Conservation (phyloP, 1,140 invertebrate species). For the Cydia amplana region DNA sequence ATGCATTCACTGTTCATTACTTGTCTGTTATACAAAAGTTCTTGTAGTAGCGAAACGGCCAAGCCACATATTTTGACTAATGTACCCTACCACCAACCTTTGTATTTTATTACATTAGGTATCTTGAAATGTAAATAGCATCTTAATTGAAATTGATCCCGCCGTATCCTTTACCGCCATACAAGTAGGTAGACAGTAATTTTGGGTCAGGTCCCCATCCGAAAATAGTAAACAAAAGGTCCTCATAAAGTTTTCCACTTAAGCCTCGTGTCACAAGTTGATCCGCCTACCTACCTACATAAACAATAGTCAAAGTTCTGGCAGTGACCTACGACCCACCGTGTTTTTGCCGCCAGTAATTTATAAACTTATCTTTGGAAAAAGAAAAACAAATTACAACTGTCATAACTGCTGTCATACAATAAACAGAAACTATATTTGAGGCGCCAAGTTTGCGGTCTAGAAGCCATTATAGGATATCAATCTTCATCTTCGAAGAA, state of each 20-base stretch:
- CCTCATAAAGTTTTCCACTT: slow-evolving; percentile 52
- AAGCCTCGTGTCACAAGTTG: slow-evolving; percentile 43
- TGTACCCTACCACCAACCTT: too few relatives aligned
- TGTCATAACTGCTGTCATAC: slow-evolving; percentile 18
- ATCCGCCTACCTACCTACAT: slow-evolving; percentile 44
- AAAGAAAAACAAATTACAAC: slow-evolving; percentile 30
- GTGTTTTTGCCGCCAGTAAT: slow-evolving; percentile 35
- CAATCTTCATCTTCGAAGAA: slow-evolving; percentile 6
- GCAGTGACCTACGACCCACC: slow-evolving; percentile 37
- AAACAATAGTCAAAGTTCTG: slow-evolving; percentile 49
- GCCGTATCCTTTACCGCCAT: too few relatives aligned
- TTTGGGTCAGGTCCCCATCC: background rate
- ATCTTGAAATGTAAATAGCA: too few relatives aligned
- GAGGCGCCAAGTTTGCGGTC: background rate
- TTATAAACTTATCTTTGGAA: slow-evolving; percentile 13
- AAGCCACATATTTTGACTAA: too few relatives aligned
- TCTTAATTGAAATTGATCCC: too few relatives aligned
- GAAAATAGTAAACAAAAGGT: slow-evolving; percentile 32
- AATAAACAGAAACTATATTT: slow-evolving; percentile 24
- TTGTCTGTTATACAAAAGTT: too few relatives aligned
- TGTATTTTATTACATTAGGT: too few relatives aligned
- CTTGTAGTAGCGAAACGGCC: too few relatives aligned
- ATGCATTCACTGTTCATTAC: too few relatives aligned
- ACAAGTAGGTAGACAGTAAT: background rate
- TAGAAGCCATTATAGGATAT: slow-evolving; percentile 13